Base-by-base conservation (phyloP, 2,797 vertebrate genomes). In the Pyrrhura leucotis region DNA sequence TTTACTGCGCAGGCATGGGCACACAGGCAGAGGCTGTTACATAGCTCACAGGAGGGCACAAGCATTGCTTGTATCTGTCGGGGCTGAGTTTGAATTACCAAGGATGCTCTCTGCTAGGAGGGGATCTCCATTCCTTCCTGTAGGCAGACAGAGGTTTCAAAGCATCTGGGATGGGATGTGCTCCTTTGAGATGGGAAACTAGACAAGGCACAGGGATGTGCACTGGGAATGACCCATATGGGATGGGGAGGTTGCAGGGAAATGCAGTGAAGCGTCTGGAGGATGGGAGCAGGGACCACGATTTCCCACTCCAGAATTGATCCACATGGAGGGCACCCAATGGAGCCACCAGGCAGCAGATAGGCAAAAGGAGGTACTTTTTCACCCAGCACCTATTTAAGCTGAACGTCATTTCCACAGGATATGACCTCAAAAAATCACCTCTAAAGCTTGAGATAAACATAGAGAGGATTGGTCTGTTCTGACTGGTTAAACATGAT, bases 221-320 rank as follows among this genome's bases (percentile, higher is more conserved):
- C n/a, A 2, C 45, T 10, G 66, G 62, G 54, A 68, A 29, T 0
- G 15, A 33, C 31, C 0, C 1, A 37, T 21, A 3, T 61, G 73
- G 48, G 53, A 63, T 4, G 15, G 29, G 19, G 37, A 51, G 18
- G 35, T 0, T 12, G 39, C 1, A 7, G 35, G 56, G 68, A 33
- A 33, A 15, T 20, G 50, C 54, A 35, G 13, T 1, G 3, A 59
- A 25, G 20, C 19, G 1, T 2, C 53, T 35, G 48, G 63, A 44
- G 44, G 54, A 6, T 0, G 2, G 25, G n/a, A 84, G 26, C 33
- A 23, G 25, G 28, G 71, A 90, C 39, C 9, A 68, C 17, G 12
- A 69, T 53, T 81, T 77, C 71, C 31, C 42, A 7, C 54, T 66
- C 42, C 37, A 89, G 65, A 26, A n/a, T 0, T 14, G 68, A 48